Base-by-base conservation (phyloP, 2,888 invertebrate species). In the Automeris io region DNA sequence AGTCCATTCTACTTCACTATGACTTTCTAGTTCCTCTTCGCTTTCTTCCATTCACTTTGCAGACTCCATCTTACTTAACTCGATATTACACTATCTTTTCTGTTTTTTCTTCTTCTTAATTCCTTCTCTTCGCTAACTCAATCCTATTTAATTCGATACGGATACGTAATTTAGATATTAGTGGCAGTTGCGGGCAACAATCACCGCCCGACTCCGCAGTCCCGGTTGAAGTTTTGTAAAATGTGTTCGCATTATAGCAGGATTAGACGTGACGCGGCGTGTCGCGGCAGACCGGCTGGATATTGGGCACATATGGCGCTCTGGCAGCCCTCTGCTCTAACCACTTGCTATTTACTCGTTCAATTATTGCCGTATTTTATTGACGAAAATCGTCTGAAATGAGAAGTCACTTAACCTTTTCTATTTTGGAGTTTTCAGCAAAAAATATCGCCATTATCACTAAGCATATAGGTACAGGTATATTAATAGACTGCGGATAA, bases 261-360 rank as follows among this genome's bases (percentile, higher is more conserved):
- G 78, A 80, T 83, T 80, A 79, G 61, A 57, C 64, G 66, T 75
- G 79, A 79, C 72, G 70, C 72, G 44, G 61, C 71, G 70, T 56
- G 62, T 68, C 73, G 66, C 59, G 59, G 61, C 51, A 53, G 53
- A 57, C 48, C 49, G 43, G 35, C 54, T 54, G 57, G 73, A 71
- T 77, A 77, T 78, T 73, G 73, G 64, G 61, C 75, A 69, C 82
- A 82, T 82, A 83, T 83, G 83, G 77, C 78, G 73, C 62, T 39
- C 45, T 54, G 49, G 49, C 42, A 31, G 33, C 45, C 43, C 49
- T 54, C 54, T 54, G 46, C 51, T 45, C 26, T 26, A 32, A 34
- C 41, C 24, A 35, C 29, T 13, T 16, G n/a, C n/a, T 29, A 6
- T 8, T n/a, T n/a, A 16, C 16, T 39, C 31, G 44, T 51, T 42